A percentile compares a stretch with the other conserved stretches of the same genome.
Conservation (phyloP, 2,113 vertebrate genomes). For the Odocoileus virginianus region DNA sequence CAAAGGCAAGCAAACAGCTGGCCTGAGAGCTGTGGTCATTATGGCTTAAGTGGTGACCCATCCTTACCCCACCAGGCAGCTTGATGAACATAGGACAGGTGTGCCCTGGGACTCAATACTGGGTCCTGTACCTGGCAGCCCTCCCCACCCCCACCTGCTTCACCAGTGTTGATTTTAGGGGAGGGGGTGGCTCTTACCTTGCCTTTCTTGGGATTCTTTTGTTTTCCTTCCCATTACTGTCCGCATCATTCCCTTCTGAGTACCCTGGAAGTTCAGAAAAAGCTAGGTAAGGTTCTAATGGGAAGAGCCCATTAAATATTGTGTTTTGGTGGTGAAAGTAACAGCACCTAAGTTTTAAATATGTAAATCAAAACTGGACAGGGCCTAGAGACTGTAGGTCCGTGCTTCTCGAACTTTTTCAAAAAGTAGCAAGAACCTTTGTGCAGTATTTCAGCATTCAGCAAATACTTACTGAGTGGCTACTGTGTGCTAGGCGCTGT, state of each 20-base stretch:
- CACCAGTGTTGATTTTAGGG: background rate
- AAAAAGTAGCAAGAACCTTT: background rate
- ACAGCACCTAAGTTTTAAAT: background rate
- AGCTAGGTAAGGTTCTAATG: background rate
- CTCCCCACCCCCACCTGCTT: background rate
- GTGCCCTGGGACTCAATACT: background rate
- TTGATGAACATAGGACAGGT: background rate
- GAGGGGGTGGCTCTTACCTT: background rate
- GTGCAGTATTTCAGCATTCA: background rate
- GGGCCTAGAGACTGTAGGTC: background rate
- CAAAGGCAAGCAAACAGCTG: slow-evolving; percentile 77
- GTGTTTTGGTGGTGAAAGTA: background rate
- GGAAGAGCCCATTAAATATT: background rate
- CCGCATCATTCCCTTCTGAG: background rate
- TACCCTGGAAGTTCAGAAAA: background rate
- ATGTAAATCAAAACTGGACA: background rate
- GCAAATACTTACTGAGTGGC: background rate
- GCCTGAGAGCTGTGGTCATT: slow-evolving; percentile 44
- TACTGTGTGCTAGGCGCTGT: background rate
- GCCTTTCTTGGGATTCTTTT: background rate
- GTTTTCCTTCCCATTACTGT: background rate
- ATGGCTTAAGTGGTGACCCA: background rate
- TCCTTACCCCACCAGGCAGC: background rate
- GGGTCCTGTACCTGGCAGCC: background rate
- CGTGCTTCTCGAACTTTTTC: background rate